A percentile compares a stretch with the other conserved stretches of the same genome.
These are phyloP conservation scores for Scaptomyza polygonia DNA, from an alignment of 2,888 invertebrate species.

Conservation along the genomic window DNA sequence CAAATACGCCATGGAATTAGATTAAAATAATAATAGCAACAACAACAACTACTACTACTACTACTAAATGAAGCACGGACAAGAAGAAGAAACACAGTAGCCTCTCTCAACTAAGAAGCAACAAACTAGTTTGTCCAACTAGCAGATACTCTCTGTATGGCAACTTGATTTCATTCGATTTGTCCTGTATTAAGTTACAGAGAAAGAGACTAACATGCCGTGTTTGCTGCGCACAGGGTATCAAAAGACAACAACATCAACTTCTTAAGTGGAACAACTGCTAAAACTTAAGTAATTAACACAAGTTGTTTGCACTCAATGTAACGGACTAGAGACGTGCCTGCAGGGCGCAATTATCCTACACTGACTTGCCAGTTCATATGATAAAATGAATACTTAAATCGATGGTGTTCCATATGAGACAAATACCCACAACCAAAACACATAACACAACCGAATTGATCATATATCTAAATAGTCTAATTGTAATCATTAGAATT, in stretches of 20 bases:
- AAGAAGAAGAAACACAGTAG: not conserved
- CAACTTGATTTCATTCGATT: not conserved
- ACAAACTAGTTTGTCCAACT: not conserved
- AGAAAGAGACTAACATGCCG: not conserved
- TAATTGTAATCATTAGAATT: not conserved
- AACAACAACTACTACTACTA: constrained; percentile 30
- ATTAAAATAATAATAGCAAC: constrained; percentile 54
- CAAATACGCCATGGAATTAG: constrained; percentile 63
- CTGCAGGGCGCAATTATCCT: not conserved
- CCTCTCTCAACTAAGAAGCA: not conserved
- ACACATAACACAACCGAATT: not conserved
- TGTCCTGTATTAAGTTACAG: too few relatives aligned
- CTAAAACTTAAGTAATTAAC: constrained; percentile 80
- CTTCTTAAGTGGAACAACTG: constrained; percentile 72
- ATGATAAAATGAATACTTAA: constrained; percentile 7
- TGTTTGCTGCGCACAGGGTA: constrained; percentile 1
- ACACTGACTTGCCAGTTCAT: not conserved
- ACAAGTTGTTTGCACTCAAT: constrained; percentile 69
- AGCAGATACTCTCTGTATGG: not conserved
- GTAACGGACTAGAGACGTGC: constrained; percentile 30
- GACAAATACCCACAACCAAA: not conserved
- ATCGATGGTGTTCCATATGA: not conserved
- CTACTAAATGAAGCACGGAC: constrained; percentile 16
- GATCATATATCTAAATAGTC: not conserved
- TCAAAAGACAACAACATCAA: constrained; percentile 27